These are phyloP conservation scores for Argentina silus DNA, from an alignment of 2,797 vertebrate genomes.

Conservation along the genomic window DNA sequence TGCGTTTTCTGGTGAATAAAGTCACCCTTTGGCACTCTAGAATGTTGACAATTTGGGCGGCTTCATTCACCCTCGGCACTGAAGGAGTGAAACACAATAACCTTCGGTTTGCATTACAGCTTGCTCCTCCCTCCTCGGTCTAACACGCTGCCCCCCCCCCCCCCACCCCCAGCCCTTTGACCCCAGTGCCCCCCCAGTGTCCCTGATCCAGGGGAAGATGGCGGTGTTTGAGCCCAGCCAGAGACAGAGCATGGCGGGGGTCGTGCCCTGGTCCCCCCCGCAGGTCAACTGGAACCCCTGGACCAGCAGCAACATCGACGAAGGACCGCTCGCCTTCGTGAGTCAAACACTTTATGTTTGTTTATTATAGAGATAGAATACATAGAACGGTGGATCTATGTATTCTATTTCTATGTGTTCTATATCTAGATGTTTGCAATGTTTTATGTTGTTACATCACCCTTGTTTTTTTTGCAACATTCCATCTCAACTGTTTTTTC, in stretches of 20 bases:
- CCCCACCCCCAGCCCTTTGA: constrained; percentile 76
- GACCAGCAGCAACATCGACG: constrained; percentile 97
- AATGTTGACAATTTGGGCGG: too few relatives aligned
- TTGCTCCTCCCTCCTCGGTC: too few relatives aligned
- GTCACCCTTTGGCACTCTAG: too few relatives aligned
- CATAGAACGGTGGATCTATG: neutral
- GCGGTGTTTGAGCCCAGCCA: constrained; percentile 91
- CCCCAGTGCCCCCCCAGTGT: constrained; percentile 75
- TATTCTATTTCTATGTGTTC: neutral
- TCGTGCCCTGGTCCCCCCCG: constrained; percentile 96
- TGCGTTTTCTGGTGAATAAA: too few relatives aligned
- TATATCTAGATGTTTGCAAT: neutral
- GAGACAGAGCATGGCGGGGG: constrained; percentile 83
- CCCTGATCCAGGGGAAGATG: constrained; percentile 87
- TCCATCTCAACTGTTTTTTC: neutral
- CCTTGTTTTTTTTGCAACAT: too few relatives aligned
- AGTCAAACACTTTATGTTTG: constrained; percentile 47
- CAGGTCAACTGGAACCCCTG: constrained; percentile 99
- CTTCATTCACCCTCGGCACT: too few relatives aligned
- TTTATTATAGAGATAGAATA: neutral
- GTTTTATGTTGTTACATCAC: too few relatives aligned
- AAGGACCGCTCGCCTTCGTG: constrained; percentile 89
- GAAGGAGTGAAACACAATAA: too few relatives aligned
- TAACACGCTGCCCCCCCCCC: too few relatives aligned
- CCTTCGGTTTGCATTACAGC: too few relatives aligned